phyloP scores from a whole-genome alignment of 2,797 vertebrate genomes.

The Pterois miles region DNA sequence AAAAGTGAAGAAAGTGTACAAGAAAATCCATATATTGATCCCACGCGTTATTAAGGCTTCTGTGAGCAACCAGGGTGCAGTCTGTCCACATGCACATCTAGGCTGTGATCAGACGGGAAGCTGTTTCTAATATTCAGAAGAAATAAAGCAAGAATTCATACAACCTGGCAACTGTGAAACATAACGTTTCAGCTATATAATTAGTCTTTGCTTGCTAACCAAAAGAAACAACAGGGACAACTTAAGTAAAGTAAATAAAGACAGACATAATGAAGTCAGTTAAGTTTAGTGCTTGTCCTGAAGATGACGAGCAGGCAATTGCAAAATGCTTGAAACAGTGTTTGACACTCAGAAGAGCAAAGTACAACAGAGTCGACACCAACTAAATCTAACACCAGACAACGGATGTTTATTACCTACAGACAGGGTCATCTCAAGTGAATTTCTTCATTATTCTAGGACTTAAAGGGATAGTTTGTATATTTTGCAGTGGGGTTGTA shows the following conservation, averaged over 20 bases:
- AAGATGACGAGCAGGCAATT: not conserved
- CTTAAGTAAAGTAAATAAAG: not conserved
- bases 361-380: not conserved
- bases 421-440: not conserved
- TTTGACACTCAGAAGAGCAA: not conserved
- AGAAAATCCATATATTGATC: conserved; percentile 9
- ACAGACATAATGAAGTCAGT: not conserved
- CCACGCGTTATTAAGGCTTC: not conserved
- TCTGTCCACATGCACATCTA: not conserved
- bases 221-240: not conserved
- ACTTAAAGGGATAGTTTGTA: not conserved
- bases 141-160: not conserved
- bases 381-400: not conserved
- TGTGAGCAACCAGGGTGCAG: not conserved
- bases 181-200: not conserved
- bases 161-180: not conserved
- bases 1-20: not conserved
- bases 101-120: not conserved
- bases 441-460: not conserved
- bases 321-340: conserved; percentile 3
- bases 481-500: too few species aligned
- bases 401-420: not conserved
- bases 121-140: not conserved
- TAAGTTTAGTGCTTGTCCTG: not conserved
- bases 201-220: not conserved